Evolutionary conservation across 1,140 invertebrate species (phyloP).

Genomic region (Atta cephalotes): DNA sequence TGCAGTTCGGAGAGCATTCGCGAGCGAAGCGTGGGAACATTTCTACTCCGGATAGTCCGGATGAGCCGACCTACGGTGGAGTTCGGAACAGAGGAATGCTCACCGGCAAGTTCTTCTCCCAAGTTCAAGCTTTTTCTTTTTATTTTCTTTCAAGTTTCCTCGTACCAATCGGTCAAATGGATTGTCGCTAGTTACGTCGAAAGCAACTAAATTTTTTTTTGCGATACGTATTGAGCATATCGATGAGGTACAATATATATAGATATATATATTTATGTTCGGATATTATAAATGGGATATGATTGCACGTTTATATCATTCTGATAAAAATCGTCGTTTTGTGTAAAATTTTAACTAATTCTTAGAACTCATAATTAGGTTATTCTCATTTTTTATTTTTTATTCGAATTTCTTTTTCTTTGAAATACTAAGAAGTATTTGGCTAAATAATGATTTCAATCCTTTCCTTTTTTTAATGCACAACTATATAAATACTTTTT

Average conservation of each 20-base stretch:
- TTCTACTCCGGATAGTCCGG: slow-evolving; percentile 63
- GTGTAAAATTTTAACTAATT: neutral
- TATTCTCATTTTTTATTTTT: too few species aligned
- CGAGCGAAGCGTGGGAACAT: slow-evolving; percentile 65
- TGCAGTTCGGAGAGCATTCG: slow-evolving; percentile 56
- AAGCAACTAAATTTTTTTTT: slow-evolving; percentile 3
- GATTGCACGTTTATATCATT: neutral
- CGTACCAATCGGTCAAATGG: slow-evolving; percentile 38
- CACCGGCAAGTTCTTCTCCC: slow-evolving; percentile 70
- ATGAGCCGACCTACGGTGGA: slow-evolving; percentile 54
- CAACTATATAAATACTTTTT: too few species aligned
- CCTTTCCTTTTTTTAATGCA: too few species aligned
- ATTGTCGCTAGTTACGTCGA: slow-evolving; percentile 15
- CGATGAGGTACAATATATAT: neutral
- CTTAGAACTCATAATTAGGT: too few species aligned
- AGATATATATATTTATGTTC: neutral
- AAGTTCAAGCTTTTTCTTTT: slow-evolving; percentile 18
- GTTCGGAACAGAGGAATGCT: slow-evolving; percentile 66
- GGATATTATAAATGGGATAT: neutral
- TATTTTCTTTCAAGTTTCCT: slow-evolving; percentile 40
- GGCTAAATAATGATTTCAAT: too few species aligned
- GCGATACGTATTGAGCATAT: neutral
- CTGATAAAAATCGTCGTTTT: neutral
- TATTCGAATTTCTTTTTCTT: too few species aligned
- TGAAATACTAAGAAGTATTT: too few species aligned